A percentile compares a stretch with the other conserved stretches of the same genome.
These are phyloP conservation scores for Leguminivora glycinivorella DNA, from an alignment of 1,140 invertebrate genomes.

Conservation along the genomic window DNA sequence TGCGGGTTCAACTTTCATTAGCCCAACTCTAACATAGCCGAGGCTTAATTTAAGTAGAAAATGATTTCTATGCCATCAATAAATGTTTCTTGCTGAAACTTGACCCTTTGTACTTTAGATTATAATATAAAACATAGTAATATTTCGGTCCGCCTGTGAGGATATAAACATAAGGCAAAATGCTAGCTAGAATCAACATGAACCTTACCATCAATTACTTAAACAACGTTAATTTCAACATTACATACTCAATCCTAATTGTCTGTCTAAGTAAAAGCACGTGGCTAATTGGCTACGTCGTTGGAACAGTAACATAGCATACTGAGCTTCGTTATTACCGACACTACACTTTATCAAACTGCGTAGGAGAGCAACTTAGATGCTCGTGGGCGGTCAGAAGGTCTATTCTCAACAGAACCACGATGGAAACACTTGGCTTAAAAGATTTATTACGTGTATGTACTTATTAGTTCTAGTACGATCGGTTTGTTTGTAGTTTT, in stretches of 20 bases:
- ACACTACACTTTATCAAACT: constrained; percentile 32
- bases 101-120: no score
- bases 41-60: no score
- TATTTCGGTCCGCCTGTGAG: no score
- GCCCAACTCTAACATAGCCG: no score
- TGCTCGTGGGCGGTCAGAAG: constrained; percentile 61
- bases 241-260: no score
- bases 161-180: no score
- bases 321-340: neutral
- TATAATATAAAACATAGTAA: no score
- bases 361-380: constrained; percentile 57
- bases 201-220: neutral
- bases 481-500: neutral
- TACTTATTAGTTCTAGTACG: neutral
- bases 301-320: neutral
- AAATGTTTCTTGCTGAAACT: no score
- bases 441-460: neutral
- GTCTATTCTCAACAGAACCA: neutral
- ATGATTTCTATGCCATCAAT: no score
- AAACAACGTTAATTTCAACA: neutral
- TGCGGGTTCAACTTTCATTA: no score
- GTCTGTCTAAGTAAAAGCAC: neutral
- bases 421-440: neutral
- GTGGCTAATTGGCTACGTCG: neutral
- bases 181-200: neutral